Conservation (phyloP, 1,140 invertebrate genomes). For the Thrips palmi region DNA sequence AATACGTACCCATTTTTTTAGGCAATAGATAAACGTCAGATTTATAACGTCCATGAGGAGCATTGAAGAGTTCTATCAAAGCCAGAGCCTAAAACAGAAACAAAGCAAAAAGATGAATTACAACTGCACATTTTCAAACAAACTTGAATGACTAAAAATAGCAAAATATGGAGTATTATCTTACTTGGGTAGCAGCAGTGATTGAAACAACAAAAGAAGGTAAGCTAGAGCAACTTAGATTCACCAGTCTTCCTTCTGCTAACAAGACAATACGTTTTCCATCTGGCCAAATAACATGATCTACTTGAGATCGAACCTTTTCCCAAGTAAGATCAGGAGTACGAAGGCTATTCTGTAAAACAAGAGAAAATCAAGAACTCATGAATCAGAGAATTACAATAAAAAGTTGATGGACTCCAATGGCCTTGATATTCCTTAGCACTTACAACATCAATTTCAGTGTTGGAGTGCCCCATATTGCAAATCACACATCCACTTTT, state of each 20-base stretch:
- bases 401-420: not conserved
- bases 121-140: not conserved
- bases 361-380: conserved; percentile 12
- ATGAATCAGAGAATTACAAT: not conserved
- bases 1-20: conserved; percentile 84
- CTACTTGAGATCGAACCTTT: conserved; percentile 90
- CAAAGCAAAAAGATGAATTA: conserved; percentile 4
- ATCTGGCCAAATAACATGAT: conserved; percentile 92
- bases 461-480: conserved; percentile 98
- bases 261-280: conserved; percentile 81
- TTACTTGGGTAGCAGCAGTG: conserved; percentile 75
- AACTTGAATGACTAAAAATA: not conserved
- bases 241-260: conserved; percentile 87
- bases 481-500: conserved; percentile 92
- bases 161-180: not conserved
- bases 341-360: conserved; percentile 63
- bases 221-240: conserved; percentile 90
- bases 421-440: conserved; percentile 9
- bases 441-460: conserved; percentile 89
- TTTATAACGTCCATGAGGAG: conserved; percentile 83
- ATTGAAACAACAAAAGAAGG: conserved; percentile 95
- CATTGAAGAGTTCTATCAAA: conserved; percentile 91
- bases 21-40: conserved; percentile 92
- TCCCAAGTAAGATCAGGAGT: conserved; percentile 94
- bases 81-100: conserved; percentile 50